phyloP scores from a whole-genome alignment of 1,140 invertebrate genomes.

The Coenobita brevimanus region DNA sequence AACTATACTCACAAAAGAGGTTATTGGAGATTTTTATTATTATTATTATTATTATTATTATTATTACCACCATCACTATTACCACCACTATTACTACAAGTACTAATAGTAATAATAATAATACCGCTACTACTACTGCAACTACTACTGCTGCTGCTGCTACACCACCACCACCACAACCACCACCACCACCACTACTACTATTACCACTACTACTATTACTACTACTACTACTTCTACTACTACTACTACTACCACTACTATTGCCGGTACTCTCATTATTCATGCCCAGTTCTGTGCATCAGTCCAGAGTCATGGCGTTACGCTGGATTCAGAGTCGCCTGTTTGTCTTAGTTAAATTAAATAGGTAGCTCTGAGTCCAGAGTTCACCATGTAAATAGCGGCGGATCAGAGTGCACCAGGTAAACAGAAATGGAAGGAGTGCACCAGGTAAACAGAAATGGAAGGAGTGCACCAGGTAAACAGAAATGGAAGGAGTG shows the following conservation, averaged over 20 bases:
- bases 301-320: not conserved
- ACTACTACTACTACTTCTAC: conserved; percentile 14
- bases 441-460: too few species aligned
- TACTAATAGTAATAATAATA: not conserved
- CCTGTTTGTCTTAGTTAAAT: too few species aligned
- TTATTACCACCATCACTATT: not conserved
- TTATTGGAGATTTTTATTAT: too few species aligned
- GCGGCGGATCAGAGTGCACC: too few species aligned
- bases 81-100: not conserved
- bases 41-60: not conserved
- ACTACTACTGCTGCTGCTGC: too few species aligned
- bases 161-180: too few species aligned
- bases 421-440: too few species aligned
- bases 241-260: conserved; percentile 4
- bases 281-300: not conserved
- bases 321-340: not conserved
- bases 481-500: too few species aligned
- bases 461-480: too few species aligned
- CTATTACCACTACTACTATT: not conserved
- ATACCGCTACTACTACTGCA: conserved; percentile 5
- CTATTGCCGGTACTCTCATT: not conserved
- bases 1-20: too few species aligned
- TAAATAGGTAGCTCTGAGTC: too few species aligned
- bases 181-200: not conserved
- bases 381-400: too few species aligned